Base-by-base conservation (phyloP, 1,140 invertebrate genomes). In the Uloborus diversus region DNA sequence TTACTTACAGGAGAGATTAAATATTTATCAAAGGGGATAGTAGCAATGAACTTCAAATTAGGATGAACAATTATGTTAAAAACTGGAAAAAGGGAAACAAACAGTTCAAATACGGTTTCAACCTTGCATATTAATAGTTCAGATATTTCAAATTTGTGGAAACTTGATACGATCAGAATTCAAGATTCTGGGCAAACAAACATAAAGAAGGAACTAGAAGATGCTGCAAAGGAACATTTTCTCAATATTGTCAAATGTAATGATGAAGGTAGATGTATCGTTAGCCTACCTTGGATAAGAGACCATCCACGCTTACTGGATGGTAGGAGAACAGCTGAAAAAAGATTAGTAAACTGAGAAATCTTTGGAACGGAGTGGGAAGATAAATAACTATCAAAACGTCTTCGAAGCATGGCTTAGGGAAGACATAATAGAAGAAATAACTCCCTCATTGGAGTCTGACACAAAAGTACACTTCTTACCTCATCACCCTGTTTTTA, bases 381-480 rank as follows among this genome's bases (percentile, higher is more conserved):
- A 20, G 33, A n/a, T 65, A 35, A 9, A 13, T n/a, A 51, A 69
- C 14, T 69, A 69, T 56, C 17, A 56, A 32, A 33, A 33, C 14
- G 20, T 69, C 7, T 56, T 73, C 42, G 4, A 61, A 1, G 25
- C 59, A 5, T 61, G 37, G 69, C 17, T n/a, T 0, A 33, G 30
- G 25, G 70, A 81, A 27, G 79, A 23, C 3, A 53, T 82, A 7
- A 83, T 83, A 28, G 81, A 82, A 64, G n/a, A 47, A 13, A 76
- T 81, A 11, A 9, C 20, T 49, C 17, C 20, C 4, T 1, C 1
- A 14, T n/a, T n/a, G n/a, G 51, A 57, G 0, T 9, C n/a, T 11
- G 62, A 65, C 42, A 1, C 4, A 2, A 28, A 13, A 11, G 62
- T 27, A 65, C 32, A n/a, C 20, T 65, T n/a, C 28, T 37, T 56